A percentile compares a stretch with the other conserved stretches of the same genome.
Evolutionary conservation across 1,140 invertebrate species (phyloP).

Genomic region (Pantala flavescens): DNA sequence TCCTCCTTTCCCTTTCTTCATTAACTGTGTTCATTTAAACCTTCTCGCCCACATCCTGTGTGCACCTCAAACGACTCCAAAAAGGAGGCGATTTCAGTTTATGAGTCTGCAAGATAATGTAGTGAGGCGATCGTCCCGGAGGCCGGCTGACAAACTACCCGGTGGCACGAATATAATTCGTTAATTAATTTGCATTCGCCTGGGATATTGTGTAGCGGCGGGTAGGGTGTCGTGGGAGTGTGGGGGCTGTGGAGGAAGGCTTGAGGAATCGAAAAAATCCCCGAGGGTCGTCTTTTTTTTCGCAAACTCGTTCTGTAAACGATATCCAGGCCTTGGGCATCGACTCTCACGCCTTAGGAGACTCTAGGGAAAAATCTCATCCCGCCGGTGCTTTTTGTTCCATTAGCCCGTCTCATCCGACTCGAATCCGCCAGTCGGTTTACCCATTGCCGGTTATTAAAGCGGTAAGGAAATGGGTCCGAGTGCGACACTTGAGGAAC

Average conservation of each 20-base stretch:
- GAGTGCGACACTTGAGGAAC: no score
- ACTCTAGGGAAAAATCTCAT: neutral
- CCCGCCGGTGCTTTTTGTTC: neutral
- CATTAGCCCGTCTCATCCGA: neutral
- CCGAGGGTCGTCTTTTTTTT: neutral
- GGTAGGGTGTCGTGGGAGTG: neutral
- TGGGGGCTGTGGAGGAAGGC: neutral
- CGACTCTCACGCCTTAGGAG: neutral
- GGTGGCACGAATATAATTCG: slow-evolving; percentile 8
- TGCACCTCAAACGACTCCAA: no score
- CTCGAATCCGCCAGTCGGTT: neutral
- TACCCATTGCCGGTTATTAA: no score
- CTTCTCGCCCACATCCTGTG: no score
- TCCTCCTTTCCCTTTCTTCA: no score
- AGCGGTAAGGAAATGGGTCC: no score
- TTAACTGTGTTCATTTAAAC: no score
- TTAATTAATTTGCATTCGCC: slow-evolving; percentile 2
- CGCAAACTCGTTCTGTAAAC: neutral
- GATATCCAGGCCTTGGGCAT: neutral
- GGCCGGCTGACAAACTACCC: neutral
- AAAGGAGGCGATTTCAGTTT: neutral
- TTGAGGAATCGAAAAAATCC: neutral
- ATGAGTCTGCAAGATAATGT: neutral
- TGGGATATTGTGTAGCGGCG: neutral
- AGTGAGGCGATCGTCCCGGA: neutral